A percentile compares a stretch with the other conserved stretches of the same genome.
phyloP scores from a whole-genome alignment of 2,888 invertebrate species.

The Eupsilia transversa region DNA sequence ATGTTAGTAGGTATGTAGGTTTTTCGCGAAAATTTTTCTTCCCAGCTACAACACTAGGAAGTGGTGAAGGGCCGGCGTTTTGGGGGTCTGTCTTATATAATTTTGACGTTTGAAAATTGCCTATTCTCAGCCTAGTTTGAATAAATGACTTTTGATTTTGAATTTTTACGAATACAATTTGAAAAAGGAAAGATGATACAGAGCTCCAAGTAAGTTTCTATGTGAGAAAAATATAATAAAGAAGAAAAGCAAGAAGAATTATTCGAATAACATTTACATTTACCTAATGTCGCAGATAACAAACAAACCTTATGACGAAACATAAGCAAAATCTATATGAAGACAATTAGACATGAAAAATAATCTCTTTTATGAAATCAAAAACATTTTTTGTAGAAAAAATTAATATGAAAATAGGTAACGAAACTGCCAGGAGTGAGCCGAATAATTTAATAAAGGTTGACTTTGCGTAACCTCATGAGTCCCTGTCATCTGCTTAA shows the following conservation, averaged over 20 bases:
- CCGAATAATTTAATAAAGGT: constrained; percentile 31
- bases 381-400: constrained; percentile 2
- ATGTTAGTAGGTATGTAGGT: no score
- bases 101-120: no score
- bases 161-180: background rate
- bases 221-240: background rate
- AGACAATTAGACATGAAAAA: constrained; percentile 14
- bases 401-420: background rate
- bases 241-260: background rate
- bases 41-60: no score
- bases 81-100: no score
- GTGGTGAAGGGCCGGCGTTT: no score
- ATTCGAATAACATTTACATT: background rate
- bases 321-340: background rate
- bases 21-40: no score
- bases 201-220: background rate
- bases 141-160: no score
- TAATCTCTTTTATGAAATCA: constrained; percentile 1
- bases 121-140: no score
- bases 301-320: background rate
- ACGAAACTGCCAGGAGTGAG: constrained; percentile 1
- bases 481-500: background rate
- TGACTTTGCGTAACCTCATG: constrained; percentile 5
- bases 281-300: background rate
- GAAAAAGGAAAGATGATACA: background rate